phyloP scores from a whole-genome alignment of 2,888 invertebrate species.

The Neoscelio sp. region DNA sequence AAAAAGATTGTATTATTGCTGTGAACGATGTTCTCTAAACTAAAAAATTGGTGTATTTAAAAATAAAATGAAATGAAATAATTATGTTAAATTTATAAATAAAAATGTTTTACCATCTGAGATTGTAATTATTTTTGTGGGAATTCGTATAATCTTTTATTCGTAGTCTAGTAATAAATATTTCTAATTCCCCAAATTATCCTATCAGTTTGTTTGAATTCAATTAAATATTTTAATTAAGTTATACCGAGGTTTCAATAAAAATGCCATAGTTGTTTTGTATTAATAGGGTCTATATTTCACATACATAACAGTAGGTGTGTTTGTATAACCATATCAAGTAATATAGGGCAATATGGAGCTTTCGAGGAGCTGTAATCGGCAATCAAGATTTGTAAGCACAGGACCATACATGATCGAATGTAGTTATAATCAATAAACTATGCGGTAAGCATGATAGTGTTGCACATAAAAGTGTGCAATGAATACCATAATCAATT shows the following conservation, averaged over 20 bases:
- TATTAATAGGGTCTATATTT: slow-evolving; percentile 33
- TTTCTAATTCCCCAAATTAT: too few species aligned
- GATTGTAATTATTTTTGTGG: too few species aligned
- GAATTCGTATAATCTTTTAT: too few species aligned
- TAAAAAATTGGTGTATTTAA: too few species aligned
- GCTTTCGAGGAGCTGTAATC: slow-evolving; percentile 30
- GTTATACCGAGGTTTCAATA: slow-evolving; percentile 12
- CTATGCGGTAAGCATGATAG: slow-evolving; percentile 11
- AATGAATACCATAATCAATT: too few species aligned
- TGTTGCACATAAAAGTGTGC: background rate
- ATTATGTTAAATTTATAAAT: too few species aligned
- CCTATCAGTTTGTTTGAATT: background rate
- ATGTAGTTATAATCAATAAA: slow-evolving; percentile 29
- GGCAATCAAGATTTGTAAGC: slow-evolving; percentile 47
- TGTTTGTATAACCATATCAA: slow-evolving; percentile 25
- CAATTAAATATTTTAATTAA: slow-evolving; percentile 20
- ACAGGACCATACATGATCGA: slow-evolving; percentile 27
- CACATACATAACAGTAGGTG: slow-evolving; percentile 29
- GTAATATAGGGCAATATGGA: slow-evolving; percentile 41
- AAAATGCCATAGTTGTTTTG: slow-evolving; percentile 4
- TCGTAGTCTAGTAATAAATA: too few species aligned
- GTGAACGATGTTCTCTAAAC: too few species aligned
- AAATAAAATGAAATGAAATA: too few species aligned
- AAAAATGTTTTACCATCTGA: too few species aligned
- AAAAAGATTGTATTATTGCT: too few species aligned